Evolutionary conservation across 2,113 vertebrate genomes (phyloP).

Genomic region (Percina caprodes): DNA sequence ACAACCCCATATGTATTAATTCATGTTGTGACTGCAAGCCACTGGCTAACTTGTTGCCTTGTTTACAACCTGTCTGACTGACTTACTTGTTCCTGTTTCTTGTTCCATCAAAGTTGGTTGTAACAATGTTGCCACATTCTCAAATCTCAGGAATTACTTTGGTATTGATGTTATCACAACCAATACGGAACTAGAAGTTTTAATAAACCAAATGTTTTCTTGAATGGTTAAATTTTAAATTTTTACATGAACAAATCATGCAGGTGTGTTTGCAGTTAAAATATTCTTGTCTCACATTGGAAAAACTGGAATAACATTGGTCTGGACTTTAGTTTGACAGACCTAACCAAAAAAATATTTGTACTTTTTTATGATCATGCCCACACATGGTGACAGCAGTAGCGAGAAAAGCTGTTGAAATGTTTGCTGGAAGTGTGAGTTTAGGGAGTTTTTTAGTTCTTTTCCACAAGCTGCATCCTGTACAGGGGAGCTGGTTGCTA

Average conservation of each 20-base stretch:
- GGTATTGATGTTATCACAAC: neutral
- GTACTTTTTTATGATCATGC: conserved; percentile 16
- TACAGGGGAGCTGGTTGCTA: conserved; percentile 86
- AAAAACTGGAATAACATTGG: neutral
- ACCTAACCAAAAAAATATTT: conserved; percentile 27
- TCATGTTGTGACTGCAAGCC: no score
- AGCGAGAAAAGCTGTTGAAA: conserved; percentile 62
- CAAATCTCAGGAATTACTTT: neutral
- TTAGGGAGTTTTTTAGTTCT: conserved; percentile 54
- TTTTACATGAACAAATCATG: neutral
- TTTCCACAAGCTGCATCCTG: conserved; percentile 96
- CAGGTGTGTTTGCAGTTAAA: neutral
- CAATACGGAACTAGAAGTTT: neutral
- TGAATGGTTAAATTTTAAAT: neutral
- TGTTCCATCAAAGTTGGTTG: neutral
- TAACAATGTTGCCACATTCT: neutral
- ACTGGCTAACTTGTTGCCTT: no score
- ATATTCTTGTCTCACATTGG: neutral
- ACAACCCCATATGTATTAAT: no score
- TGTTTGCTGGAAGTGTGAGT: conserved; percentile 61
- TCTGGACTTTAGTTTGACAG: conserved; percentile 19
- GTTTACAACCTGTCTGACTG: neutral
- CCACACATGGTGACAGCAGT: conserved; percentile 49
- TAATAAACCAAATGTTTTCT: neutral
- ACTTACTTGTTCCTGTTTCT: neutral